Percentiles rank a stretch among this genome's conserved stretches.
phyloP scores from a whole-genome alignment of 2,888 invertebrate genomes.

The Sturmia bella region DNA sequence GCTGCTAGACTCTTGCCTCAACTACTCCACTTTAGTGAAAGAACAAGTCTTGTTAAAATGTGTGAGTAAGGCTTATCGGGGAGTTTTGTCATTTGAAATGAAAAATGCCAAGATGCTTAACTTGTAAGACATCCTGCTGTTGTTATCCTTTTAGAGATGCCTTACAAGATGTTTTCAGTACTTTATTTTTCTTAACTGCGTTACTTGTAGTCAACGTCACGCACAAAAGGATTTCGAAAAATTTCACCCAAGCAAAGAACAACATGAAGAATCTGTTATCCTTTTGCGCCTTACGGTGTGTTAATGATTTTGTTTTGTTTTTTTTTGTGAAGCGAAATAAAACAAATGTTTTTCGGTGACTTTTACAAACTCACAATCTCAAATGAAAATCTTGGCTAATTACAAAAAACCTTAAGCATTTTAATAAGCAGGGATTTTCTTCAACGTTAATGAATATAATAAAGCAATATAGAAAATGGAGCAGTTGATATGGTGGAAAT shows the following conservation, averaged over 20 bases:
- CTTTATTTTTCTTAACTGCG: conserved; percentile 9
- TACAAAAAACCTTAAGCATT: conserved; percentile 44
- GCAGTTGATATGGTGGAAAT: conserved; percentile 23
- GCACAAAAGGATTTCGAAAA: conserved; percentile 77
- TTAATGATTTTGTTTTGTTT: conserved; percentile 78
- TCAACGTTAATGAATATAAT: background rate
- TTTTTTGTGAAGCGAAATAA: conserved; percentile 17
- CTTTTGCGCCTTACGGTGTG: conserved; percentile 80
- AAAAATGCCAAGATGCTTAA: conserved; percentile 69
- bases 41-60: conserved; percentile 61
- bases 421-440: background rate
- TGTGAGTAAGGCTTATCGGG: conserved; percentile 57
- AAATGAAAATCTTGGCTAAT: conserved; percentile 69
- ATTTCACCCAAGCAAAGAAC: conserved; percentile 69
- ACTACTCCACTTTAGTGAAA: conserved; percentile 59
- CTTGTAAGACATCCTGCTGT: conserved; percentile 69
- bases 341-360: conserved; percentile 29
- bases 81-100: conserved; percentile 67
- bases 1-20: conserved; percentile 44
- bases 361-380: conserved; percentile 32
- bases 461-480: background rate
- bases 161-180: conserved; percentile 51
- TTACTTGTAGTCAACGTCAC: conserved; percentile 74
- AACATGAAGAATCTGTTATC: conserved; percentile 73
- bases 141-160: conserved; percentile 55